Evolutionary conservation across 2,113 vertebrate genomes (phyloP).

Genomic region (Hiodon tergisus): DNA sequence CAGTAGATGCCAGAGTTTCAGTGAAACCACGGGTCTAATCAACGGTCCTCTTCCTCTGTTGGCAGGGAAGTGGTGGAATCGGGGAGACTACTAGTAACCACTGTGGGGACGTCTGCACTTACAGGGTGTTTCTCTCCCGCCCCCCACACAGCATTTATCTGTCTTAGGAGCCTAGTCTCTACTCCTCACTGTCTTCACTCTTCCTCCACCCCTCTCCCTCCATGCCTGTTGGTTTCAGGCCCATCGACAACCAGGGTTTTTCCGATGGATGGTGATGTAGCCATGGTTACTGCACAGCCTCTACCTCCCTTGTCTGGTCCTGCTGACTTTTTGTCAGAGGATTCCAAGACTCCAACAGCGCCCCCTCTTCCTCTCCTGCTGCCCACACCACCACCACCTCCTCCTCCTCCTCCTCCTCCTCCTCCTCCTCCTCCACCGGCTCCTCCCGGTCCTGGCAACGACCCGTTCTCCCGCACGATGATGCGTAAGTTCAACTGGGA

Average conservation of each 20-base stretch:
- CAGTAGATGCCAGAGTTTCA: too few relatives aligned
- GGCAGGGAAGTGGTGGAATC: too few relatives aligned
- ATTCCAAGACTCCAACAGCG: conserved; percentile 4
- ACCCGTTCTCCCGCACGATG: conserved; percentile 16
- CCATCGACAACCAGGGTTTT: not conserved
- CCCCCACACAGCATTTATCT: not conserved
- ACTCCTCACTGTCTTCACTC: not conserved
- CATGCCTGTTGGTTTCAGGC: not conserved
- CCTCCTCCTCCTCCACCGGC: conserved; percentile 19
- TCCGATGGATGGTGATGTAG: conserved; percentile 21
- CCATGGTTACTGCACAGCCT: not conserved
- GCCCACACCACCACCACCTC: conserved; percentile 17
- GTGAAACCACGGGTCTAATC: too few relatives aligned
- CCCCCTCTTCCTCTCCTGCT: not conserved
- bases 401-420: conserved; percentile 31
- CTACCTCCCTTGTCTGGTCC: not conserved
- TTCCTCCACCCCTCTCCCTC: not conserved
- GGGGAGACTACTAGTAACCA: too few relatives aligned
- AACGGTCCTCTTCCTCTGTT: too few relatives aligned
- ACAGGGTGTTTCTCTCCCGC: not conserved
- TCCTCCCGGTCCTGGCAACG: not conserved
- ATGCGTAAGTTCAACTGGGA: conserved; percentile 71
- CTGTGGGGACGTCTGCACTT: too few relatives aligned
- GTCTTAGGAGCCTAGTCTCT: not conserved
- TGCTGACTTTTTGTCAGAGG: not conserved